Conservation (phyloP, 2,113 vertebrate genomes). For the Eretmochelys imbricata region DNA sequence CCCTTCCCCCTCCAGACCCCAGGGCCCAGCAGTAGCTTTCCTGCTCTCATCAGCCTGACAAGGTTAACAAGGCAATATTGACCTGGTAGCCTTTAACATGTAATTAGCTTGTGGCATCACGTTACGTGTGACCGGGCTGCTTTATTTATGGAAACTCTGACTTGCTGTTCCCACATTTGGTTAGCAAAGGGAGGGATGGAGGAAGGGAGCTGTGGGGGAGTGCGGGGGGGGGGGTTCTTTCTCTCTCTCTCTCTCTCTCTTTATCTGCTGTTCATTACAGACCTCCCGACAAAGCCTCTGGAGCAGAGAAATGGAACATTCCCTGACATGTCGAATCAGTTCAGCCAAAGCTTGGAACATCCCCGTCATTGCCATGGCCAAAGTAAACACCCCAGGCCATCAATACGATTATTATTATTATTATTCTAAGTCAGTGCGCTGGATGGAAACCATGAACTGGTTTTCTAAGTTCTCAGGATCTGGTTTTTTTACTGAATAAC, state of each 20-base stretch:
- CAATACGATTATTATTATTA: fast-evolving
- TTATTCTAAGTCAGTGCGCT: background rate
- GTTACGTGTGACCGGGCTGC: background rate
- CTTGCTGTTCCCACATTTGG: background rate
- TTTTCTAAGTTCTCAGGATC: background rate
- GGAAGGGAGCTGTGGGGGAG: background rate
- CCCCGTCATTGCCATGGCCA: fast-evolving
- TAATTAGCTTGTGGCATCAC: background rate
- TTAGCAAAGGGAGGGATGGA: background rate
- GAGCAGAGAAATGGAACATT: background rate
- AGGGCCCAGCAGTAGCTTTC: background rate
- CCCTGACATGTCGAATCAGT: background rate
- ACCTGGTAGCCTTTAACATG: background rate
- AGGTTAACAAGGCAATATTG: slow-evolving; percentile 37
- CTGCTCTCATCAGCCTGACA: slow-evolving; percentile 27
- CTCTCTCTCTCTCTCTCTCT: background rate
- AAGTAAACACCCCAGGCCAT: background rate
- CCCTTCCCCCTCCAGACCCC: background rate
- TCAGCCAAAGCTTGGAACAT: background rate
- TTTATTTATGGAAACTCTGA: slow-evolving; percentile 40
- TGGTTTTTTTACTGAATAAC: background rate
- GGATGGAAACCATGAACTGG: slow-evolving; percentile 43
- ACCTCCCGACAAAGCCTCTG: background rate
- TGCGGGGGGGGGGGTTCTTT: no score
- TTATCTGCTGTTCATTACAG: background rate